Base-by-base conservation (phyloP, 1,140 invertebrate species). In the Meloidogyne hapla region DNA sequence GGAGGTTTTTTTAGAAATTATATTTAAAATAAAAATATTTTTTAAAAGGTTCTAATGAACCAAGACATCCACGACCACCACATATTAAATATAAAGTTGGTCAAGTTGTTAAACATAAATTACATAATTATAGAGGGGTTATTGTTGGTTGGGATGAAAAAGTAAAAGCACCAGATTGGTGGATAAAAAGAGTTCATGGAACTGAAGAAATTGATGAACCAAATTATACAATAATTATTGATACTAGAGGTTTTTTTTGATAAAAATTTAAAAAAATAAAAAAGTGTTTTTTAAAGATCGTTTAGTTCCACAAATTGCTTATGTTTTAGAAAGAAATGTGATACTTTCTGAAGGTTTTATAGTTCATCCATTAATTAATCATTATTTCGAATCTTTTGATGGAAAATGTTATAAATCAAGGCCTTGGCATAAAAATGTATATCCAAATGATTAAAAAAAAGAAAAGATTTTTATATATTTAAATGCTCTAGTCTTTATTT, bases 131-230 rank as follows among this genome's bases (percentile, higher is more conserved):
- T 75, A 80, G 88, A 77, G 90, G 89, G 5, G 90, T 91, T 2
- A 90, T 91, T 68, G 85, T 90, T 66, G 90, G 89, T 23, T 91
- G 90, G 90, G 90, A 91, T 84, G 74, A 83, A 66, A 81, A 83
- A 66, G 88, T 88, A 79, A 88, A 81, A 66, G 87, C 87, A 10
- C 86, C 87, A 21, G 74, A 83, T 66, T 74, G 82, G 62, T 88
- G 85, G 86, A 33, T 88, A 1, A 80, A 83, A 63, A 45, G 77
- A 66, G 82, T 81, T 38, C 83, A 88, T 77, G 79, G 75, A 21
- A 56, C 88, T 83, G 84, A 83, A 69, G 88, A 85, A 81, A 77
- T 77, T 48, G 81, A 79, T 10, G 81, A 81, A 82, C 89, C 88
- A 38, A 88, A 89, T 77, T 89, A 89, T 83, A 81, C 88, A 18